These are phyloP conservation scores for Periophthalmodon schlosseri DNA, from an alignment of 2,113 vertebrate genomes.

Conservation along the genomic window DNA sequence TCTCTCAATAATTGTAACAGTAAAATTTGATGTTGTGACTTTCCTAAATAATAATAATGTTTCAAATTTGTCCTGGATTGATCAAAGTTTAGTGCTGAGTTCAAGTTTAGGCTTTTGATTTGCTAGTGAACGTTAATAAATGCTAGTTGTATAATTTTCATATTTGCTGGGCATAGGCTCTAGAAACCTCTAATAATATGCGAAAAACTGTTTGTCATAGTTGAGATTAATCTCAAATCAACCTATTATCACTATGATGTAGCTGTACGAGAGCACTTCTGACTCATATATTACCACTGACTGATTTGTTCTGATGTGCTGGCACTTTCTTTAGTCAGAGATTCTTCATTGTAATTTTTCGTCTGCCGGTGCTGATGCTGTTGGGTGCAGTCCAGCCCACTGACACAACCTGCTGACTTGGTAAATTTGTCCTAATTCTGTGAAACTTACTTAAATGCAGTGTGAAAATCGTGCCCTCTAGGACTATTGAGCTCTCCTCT, in stretches of 20 bases:
- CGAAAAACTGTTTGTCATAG: not conserved
- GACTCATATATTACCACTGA: not conserved
- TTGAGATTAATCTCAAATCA: not conserved
- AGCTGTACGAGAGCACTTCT: not conserved
- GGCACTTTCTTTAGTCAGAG: not conserved
- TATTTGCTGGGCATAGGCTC: not conserved
- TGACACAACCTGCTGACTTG: slow-evolving; percentile 21
- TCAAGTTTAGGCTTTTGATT: no score
- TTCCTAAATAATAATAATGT: no score
- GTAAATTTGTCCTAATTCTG: slow-evolving; percentile 37
- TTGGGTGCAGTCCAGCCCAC: slow-evolving; percentile 4
- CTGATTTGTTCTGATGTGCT: not conserved
- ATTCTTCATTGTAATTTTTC: slow-evolving; percentile 2
- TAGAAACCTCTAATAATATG: not conserved
- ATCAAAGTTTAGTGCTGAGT: no score
- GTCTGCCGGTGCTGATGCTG: slow-evolving; percentile 1
- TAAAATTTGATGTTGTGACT: no score
- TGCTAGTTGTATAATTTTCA: no score
- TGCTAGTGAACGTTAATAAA: no score
- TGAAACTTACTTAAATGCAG: slow-evolving; percentile 30
- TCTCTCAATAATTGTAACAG: no score
- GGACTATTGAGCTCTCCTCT: slow-evolving; percentile 16
- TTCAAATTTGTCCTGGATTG: no score
- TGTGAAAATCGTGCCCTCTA: slow-evolving; percentile 1
- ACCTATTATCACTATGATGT: not conserved